Evolutionary conservation across 2,888 invertebrate species (phyloP), one percentile per base, ranked within the genome.

Genomic region (Tachina lurida): DNA sequence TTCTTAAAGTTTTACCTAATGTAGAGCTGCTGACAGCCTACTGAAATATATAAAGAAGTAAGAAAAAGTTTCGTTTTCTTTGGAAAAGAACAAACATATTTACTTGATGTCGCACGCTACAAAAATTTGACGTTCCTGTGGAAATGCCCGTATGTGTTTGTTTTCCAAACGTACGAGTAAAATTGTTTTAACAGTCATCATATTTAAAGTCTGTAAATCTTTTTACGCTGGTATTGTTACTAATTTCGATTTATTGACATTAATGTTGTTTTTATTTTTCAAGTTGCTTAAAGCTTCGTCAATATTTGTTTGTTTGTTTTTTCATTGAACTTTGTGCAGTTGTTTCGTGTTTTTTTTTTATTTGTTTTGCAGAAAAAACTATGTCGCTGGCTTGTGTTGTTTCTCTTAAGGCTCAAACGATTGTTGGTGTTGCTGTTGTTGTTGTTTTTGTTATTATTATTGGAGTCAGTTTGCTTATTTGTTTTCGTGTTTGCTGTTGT

Each of bases 241-340:
- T 58, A 43, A 47, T 79, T 79, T 80, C 17, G 49, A 54, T 70
- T 78, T 70, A 31, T 62, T 82, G 70, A 54, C 19, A 22, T 43
- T 39, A 22, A 12, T 9, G 15, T 77, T 52, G 13, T 54, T 31
- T 31, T 56, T 75, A 15, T 63, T 43, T 31, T 65, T 73, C 68
- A 22, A 10, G 70, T 65, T 65, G 62, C 15, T 43, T 54, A 52
- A 76, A 74, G 56, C 52, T 85, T 75, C 74, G 71, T 71, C 77
- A 78, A 60, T 54, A 71, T 71, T 73, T 31, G 31, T 12, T 56
- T 52, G 8, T 31, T 65, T 65, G 22, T 52, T 71, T 70, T 73
- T 85, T 79, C 15, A 67, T 56, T 83, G 79, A 86, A 86, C 79
- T 83, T 83, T 83, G 75, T 76, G 22, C 79, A 49, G 52, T 60